These are phyloP conservation scores for Tachyglossus aculeatus DNA, from an alignment of 2,797 vertebrate species.

Conservation along the genomic window DNA sequence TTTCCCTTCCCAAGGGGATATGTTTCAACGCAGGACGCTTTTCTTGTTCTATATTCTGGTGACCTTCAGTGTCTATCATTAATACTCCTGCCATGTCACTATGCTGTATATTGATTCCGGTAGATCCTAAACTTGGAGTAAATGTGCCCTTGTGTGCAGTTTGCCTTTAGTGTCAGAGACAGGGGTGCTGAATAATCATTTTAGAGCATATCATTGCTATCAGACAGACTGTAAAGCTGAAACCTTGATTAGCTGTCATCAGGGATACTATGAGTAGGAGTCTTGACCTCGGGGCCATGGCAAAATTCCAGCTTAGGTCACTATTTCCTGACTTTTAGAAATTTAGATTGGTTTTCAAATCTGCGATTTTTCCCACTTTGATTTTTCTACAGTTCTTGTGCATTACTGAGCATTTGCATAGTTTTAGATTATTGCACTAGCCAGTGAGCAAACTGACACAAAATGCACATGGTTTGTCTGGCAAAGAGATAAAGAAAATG, in stretches of 20 bases:
- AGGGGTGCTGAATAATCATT: constrained; percentile 17
- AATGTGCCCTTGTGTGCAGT: background rate
- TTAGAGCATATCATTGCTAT: background rate
- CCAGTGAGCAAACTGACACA: background rate
- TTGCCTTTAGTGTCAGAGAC: background rate
- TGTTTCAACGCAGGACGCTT: too few species aligned
- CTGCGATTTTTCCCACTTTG: constrained; percentile 16
- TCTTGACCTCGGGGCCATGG: constrained; percentile 9
- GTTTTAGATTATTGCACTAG: background rate
- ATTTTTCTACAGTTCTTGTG: constrained; percentile 25
- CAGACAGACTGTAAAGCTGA: background rate
- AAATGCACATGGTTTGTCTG: too few species aligned
- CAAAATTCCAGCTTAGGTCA: constrained; percentile 6
- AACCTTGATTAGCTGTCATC: constrained; percentile 35
- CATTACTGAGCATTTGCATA: background rate
- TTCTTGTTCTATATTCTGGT: too few species aligned
- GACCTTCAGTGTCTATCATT: too few species aligned
- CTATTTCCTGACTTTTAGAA: constrained; percentile 20
- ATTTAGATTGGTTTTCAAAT: constrained; percentile 35
- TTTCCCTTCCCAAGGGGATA: too few species aligned
- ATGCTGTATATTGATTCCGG: background rate
- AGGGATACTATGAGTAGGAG: background rate
- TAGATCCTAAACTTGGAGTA: background rate
- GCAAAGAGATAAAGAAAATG: too few species aligned
- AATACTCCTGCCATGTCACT: too few species aligned